phyloP scores from a whole-genome alignment of 2,797 vertebrate species.

The Distichodus sexfasciatus region DNA sequence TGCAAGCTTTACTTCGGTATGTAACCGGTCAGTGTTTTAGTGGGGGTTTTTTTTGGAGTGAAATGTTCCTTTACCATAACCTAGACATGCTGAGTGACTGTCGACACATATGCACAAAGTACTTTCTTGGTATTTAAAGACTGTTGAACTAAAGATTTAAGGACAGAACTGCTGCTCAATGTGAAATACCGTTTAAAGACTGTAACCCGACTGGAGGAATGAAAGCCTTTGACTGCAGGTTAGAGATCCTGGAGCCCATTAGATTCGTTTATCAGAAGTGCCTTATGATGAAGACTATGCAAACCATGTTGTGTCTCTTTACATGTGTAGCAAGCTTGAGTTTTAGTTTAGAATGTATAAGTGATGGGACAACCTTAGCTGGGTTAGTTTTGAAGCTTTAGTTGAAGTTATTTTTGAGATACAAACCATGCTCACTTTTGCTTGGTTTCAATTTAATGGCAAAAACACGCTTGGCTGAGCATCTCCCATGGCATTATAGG shows the following conservation, averaged over 20 bases:
- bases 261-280: constrained; percentile 78
- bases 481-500: constrained; percentile 34
- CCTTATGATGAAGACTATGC: constrained; percentile 95
- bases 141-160: constrained; percentile 31
- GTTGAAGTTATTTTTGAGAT: constrained; percentile 27
- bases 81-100: constrained; percentile 64
- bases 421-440: constrained; percentile 16
- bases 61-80: constrained; percentile 50
- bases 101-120: constrained; percentile 66
- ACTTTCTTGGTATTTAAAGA: constrained; percentile 50
- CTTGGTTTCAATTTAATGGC: constrained; percentile 31
- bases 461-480: constrained; percentile 20
- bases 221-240: constrained; percentile 12
- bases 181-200: constrained; percentile 49
- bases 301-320: constrained; percentile 73
- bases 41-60: too few species aligned
- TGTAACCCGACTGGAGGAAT: constrained; percentile 48
- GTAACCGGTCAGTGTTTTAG: constrained; percentile 12
- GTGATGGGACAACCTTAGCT: constrained; percentile 57
- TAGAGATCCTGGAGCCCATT: constrained; percentile 56
- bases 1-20: background rate
- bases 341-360: constrained; percentile 68
- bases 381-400: constrained; percentile 67
- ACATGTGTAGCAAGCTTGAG: constrained; percentile 71
- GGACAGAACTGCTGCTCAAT: constrained; percentile 17